phyloP scores from a whole-genome alignment of 2,888 invertebrate genomes.

The Platycheirus albimanus region DNA sequence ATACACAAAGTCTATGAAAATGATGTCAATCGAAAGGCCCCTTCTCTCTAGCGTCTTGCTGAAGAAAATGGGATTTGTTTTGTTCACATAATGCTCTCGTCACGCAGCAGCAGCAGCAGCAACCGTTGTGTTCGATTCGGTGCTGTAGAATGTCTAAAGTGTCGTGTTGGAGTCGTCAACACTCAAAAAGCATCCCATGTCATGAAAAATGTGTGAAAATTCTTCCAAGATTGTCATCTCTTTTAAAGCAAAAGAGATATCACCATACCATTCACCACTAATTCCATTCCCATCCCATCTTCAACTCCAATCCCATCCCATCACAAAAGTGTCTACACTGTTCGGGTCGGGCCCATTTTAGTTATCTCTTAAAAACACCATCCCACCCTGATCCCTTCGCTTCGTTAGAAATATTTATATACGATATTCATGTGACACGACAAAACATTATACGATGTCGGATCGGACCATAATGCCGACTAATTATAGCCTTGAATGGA shows the following conservation, averaged over 20 bases:
- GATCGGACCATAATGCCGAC: slow-evolving; percentile 62
- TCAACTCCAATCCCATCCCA: not conserved
- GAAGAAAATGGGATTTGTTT: slow-evolving; percentile 48
- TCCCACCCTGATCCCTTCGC: not conserved
- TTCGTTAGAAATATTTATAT: not conserved
- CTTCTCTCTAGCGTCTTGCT: not conserved
- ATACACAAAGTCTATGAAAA: slow-evolving; percentile 45
- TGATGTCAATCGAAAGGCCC: slow-evolving; percentile 32
- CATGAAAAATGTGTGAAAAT: slow-evolving; percentile 65
- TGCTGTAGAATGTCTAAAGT: not conserved
- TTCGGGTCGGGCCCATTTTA: slow-evolving; percentile 46
- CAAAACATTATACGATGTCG: slow-evolving; percentile 49
- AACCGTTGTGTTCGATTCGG: too few relatives aligned
- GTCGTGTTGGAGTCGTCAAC: slow-evolving; percentile 37
- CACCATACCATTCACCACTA: slow-evolving; percentile 57
- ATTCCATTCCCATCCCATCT: slow-evolving; percentile 41
- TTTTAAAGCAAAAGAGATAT: slow-evolving; percentile 27
- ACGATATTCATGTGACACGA: slow-evolving; percentile 66
- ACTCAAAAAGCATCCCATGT: slow-evolving; percentile 47
- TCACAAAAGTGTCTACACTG: slow-evolving; percentile 56
- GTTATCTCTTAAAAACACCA: slow-evolving; percentile 24
- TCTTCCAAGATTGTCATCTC: slow-evolving; percentile 69
- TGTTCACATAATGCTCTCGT: slow-evolving; percentile 40
- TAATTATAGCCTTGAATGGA: slow-evolving; percentile 61
- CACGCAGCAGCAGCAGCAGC: slow-evolving; percentile 20